These are phyloP conservation scores for Menidia menidia DNA, from an alignment of 2,797 vertebrate genomes.

Conservation along the genomic window DNA sequence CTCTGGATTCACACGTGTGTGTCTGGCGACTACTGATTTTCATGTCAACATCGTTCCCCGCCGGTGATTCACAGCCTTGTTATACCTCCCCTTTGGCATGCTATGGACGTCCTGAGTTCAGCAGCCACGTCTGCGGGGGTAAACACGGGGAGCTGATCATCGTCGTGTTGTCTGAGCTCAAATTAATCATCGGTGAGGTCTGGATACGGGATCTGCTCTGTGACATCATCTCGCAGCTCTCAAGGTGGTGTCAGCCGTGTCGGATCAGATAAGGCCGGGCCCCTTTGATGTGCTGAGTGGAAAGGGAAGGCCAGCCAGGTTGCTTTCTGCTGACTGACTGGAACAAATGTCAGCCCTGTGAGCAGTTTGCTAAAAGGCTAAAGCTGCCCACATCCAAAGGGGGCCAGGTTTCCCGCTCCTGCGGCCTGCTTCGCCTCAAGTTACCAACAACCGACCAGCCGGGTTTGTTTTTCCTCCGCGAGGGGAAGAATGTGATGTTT, in stretches of 20 bases:
- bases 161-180: constrained; percentile 47
- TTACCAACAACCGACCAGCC: constrained; percentile 45
- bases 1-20: constrained; percentile 54
- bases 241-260: constrained; percentile 67
- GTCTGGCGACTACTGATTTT: constrained; percentile 47
- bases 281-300: constrained; percentile 61
- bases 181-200: constrained; percentile 66
- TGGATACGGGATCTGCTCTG: not conserved
- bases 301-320: constrained; percentile 61
- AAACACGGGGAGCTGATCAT: constrained; percentile 62
- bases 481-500: constrained; percentile 61
- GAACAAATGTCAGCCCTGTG: constrained; percentile 49
- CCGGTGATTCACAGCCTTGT: constrained; percentile 59
- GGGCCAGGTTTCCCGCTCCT: constrained; percentile 35
- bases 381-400: constrained; percentile 38
- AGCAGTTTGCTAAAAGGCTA: constrained; percentile 52
- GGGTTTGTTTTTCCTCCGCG: constrained; percentile 50
- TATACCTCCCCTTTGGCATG: constrained; percentile 36
- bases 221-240: constrained; percentile 45
- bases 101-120: constrained; percentile 46
- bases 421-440: constrained; percentile 41
- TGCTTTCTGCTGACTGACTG: constrained; percentile 73
- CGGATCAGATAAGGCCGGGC: constrained; percentile 63
- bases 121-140: constrained; percentile 58
- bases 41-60: constrained; percentile 39